Conservation (phyloP, 2,797 vertebrate genomes). For the Ispidina lecontei region DNA sequence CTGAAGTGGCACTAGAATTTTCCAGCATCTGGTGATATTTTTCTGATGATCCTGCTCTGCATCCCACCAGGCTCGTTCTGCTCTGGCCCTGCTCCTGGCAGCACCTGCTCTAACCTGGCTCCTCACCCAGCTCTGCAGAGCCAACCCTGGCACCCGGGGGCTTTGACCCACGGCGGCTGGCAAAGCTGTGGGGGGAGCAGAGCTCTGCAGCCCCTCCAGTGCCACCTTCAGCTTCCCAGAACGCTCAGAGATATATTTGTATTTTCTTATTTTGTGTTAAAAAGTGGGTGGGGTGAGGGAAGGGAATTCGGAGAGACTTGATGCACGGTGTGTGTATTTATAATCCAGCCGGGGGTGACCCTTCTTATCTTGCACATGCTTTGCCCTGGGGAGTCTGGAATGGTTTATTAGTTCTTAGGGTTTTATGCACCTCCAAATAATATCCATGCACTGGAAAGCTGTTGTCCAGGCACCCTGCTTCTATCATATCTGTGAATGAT, state of each 20-base stretch:
- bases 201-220: background rate
- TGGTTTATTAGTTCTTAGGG: constrained; percentile 44
- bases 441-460: background rate
- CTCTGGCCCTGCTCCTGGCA: background rate
- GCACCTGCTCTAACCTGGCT: background rate
- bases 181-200: background rate
- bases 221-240: background rate
- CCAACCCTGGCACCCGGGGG: background rate
- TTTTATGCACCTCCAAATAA: constrained; percentile 14
- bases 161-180: no score
- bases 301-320: constrained; percentile 23
- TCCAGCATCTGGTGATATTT: background rate
- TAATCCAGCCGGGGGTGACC: constrained; percentile 2
- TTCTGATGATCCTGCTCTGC: background rate
- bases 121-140: background rate
- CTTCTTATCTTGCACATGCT: background rate
- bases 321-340: background rate
- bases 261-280: constrained; percentile 23
- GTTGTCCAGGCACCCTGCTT: background rate
- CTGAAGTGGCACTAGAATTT: background rate
- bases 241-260: background rate
- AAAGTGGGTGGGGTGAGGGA: background rate
- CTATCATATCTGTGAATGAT: background rate
- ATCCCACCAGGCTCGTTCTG: background rate
- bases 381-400: constrained; percentile 34